phyloP scores from a whole-genome alignment of 2,888 invertebrate genomes.

The Plusia festucae region DNA sequence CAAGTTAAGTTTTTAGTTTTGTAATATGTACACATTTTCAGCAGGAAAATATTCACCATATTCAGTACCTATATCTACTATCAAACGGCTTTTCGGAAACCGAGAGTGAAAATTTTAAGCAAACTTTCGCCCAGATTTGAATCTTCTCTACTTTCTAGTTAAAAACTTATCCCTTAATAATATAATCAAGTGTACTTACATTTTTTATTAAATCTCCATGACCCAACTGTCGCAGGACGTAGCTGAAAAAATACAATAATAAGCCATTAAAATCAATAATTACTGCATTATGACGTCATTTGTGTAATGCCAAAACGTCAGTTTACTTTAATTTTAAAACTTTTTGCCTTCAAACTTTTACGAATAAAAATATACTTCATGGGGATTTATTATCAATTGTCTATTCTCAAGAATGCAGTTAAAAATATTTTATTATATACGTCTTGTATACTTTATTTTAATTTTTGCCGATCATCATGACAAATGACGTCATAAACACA shows the following conservation, averaged over 20 bases:
- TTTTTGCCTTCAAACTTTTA: too few relatives aligned
- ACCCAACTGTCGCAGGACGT: slow-evolving; percentile 92
- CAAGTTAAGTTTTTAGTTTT: too few relatives aligned
- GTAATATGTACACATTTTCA: too few relatives aligned
- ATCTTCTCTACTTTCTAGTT: too few relatives aligned
- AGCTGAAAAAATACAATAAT: slow-evolving; percentile 88
- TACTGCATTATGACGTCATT: slow-evolving; percentile 33
- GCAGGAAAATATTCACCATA: too few relatives aligned
- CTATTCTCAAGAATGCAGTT: too few relatives aligned
- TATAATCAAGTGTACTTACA: slow-evolving; percentile 88
- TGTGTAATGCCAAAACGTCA: neutral
- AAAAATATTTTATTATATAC: neutral
- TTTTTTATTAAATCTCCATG: slow-evolving; percentile 91
- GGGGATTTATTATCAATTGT: neutral
- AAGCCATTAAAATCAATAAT: neutral
- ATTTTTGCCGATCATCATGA: slow-evolving; percentile 3
- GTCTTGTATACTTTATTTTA: neutral
- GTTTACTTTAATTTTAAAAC: too few relatives aligned
- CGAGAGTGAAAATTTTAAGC: too few relatives aligned
- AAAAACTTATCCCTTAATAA: neutral
- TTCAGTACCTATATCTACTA: too few relatives aligned
- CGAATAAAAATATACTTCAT: too few relatives aligned
- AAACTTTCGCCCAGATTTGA: too few relatives aligned
- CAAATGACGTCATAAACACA: slow-evolving; percentile 41
- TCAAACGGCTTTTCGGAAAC: too few relatives aligned